Percentiles rank a stretch among this genome's conserved stretches.
Evolutionary conservation across 2,888 invertebrate species (phyloP).

Genomic region (Lasioglossum morio): DNA sequence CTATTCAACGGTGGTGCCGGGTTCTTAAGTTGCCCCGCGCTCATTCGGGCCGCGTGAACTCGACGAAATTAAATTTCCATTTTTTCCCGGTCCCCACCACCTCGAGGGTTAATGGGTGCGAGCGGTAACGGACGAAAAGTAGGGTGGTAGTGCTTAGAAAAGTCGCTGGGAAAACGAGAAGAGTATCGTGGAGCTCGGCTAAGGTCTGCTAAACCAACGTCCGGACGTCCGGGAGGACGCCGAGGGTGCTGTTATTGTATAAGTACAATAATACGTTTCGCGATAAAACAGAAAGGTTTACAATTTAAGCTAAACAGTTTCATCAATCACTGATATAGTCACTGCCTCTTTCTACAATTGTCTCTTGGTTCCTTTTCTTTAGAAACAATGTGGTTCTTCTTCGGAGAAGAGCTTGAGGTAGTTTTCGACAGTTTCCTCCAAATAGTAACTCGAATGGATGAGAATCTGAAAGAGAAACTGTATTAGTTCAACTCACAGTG

Average conservation of each 20-base stretch:
- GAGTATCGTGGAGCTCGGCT: neutral
- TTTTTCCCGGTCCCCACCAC: conserved; percentile 13
- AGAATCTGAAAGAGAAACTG: neutral
- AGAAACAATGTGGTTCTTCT: neutral
- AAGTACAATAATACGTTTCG: neutral
- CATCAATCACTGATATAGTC: neutral
- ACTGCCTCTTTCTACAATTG: neutral
- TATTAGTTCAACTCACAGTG: too few relatives aligned
- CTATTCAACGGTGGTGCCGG: conserved; percentile 32
- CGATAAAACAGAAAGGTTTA: neutral
- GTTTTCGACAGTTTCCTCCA: neutral
- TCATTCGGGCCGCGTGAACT: conserved; percentile 33
- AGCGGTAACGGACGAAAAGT: neutral
- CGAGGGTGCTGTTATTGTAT: neutral
- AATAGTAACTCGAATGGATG: neutral
- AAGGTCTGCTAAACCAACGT: neutral
- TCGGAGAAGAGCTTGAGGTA: neutral
- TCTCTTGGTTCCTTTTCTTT: neutral
- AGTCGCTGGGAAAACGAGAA: neutral
- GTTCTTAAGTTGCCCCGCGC: conserved; percentile 48
- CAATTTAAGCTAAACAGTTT: neutral
- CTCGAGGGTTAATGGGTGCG: neutral
- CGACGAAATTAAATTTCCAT: conserved; percentile 53
- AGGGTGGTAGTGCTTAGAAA: conserved; percentile 34
- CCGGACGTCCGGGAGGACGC: neutral